Conservation (phyloP, 2,888 invertebrate species). For the Oxycera nigricornis region DNA sequence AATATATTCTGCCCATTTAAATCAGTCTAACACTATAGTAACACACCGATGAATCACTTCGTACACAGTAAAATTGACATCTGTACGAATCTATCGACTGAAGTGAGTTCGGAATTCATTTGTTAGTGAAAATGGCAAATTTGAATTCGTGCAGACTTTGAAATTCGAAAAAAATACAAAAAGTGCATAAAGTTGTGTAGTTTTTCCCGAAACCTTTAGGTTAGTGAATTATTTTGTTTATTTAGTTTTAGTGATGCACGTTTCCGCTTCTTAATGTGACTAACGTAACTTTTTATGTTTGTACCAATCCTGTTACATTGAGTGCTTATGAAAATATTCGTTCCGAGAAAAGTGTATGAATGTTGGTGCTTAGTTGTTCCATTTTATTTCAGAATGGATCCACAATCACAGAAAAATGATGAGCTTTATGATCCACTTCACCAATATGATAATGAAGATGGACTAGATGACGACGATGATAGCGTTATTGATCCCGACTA, state of each 20-base stretch:
- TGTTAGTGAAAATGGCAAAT: background rate
- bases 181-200: background rate
- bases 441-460: slow-evolving; percentile 18
- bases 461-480: slow-evolving; percentile 29
- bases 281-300: slow-evolving; percentile 16
- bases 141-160: background rate
- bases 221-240: background rate
- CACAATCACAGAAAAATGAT: background rate
- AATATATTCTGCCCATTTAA: background rate
- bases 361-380: background rate
- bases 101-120: background rate
- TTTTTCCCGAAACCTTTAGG: slow-evolving; percentile 2
- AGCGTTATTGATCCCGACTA: slow-evolving; percentile 26
- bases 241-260: background rate
- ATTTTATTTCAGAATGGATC: background rate
- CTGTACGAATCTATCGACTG: background rate
- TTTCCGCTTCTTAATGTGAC: slow-evolving; percentile 15
- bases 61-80: background rate
- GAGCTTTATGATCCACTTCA: background rate
- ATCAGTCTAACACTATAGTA: background rate
- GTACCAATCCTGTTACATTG: slow-evolving; percentile 2
- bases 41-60: background rate
- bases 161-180: background rate
- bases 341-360: background rate
- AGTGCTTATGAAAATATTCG: background rate